Conservation (phyloP, 1,140 invertebrate species). For the Paraescarpia echinospica region DNA sequence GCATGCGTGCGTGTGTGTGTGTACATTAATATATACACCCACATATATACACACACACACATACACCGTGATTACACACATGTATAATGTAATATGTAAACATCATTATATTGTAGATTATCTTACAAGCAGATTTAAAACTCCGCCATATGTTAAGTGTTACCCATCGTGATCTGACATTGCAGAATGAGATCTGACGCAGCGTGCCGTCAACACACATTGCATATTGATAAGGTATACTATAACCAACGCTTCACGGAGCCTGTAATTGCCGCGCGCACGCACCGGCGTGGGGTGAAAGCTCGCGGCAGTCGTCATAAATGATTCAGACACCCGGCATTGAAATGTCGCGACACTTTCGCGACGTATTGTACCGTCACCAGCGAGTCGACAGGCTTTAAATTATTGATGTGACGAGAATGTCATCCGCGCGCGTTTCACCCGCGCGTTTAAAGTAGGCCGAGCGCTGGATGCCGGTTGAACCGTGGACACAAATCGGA, state of each 20-base stretch:
- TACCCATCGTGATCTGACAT: neutral
- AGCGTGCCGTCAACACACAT: neutral
- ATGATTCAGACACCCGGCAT: neutral
- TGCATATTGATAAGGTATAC: neutral
- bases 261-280: neutral
- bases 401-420: conserved; percentile 6
- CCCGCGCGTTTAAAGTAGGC: neutral
- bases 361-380: neutral
- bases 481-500: neutral
- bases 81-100: neutral
- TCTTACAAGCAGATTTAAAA: neutral
- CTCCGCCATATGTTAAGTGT: neutral
- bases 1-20: no score
- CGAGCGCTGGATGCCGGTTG: neutral
- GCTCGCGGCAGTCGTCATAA: neutral
- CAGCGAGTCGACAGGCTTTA: neutral
- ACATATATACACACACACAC: conserved; percentile 19
- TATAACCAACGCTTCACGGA: neutral
- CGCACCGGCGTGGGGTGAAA: neutral
- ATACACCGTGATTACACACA: neutral
- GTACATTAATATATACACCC: conserved; percentile 12
- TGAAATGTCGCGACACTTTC: neutral
- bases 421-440: neutral
- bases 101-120: no score
- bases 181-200: neutral